Percentiles rank a stretch among this genome's conserved stretches.
Evolutionary conservation across 2,797 vertebrate species (phyloP).

Genomic region (Garrulus glandarius): DNA sequence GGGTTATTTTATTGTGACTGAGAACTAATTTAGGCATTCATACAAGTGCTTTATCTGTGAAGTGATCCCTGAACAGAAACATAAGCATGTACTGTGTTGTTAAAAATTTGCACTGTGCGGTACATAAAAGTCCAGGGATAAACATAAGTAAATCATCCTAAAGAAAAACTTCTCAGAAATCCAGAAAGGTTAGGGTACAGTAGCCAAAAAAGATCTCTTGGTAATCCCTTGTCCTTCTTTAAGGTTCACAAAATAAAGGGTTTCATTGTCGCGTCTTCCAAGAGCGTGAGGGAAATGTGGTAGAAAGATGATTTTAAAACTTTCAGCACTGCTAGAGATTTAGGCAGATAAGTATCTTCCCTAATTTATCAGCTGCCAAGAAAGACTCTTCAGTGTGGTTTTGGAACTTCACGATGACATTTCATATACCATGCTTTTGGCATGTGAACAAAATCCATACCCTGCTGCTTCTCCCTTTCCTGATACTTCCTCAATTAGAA

Average conservation of each 20-base stretch:
- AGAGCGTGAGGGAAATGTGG: background rate
- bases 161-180: background rate
- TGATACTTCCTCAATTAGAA: background rate
- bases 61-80: background rate
- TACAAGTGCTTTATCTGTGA: background rate
- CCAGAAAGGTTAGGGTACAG: background rate
- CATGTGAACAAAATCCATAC: background rate
- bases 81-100: background rate
- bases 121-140: background rate
- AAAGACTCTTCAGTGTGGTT: background rate
- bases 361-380: background rate
- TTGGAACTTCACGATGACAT: background rate
- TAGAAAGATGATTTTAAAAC: background rate
- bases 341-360: background rate
- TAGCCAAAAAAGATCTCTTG: background rate
- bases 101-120: background rate
- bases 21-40: background rate
- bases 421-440: background rate
- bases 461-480: background rate
- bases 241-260: background rate
- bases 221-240: background rate
- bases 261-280: rapidly evolving
- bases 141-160: background rate
- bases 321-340: background rate
- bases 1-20: background rate